phyloP scores from a whole-genome alignment of 37 sponge, comb jelly and placozoan species.

The Beroe forskalii region DNA sequence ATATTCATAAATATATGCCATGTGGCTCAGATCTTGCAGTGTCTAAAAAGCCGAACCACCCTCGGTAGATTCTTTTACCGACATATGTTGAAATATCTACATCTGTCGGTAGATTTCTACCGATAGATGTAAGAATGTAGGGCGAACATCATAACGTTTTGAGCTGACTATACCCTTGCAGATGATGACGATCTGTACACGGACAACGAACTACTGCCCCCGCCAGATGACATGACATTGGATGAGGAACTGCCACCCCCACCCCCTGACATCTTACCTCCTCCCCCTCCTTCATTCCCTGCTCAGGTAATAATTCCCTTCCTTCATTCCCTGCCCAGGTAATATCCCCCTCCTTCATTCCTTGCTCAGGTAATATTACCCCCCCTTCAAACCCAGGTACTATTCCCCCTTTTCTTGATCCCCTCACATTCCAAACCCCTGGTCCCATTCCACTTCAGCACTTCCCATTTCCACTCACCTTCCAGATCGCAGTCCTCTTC shows the following conservation, averaged over 20 bases:
- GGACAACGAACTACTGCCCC: background rate
- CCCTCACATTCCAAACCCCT: background rate
- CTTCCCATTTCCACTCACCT: background rate
- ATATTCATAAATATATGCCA: too few relatives aligned
- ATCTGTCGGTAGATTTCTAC: too few relatives aligned
- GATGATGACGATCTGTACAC: conserved; percentile 3
- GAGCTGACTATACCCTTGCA: background rate
- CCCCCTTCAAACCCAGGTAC: background rate
- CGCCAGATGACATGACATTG: background rate
- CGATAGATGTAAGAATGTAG: too few relatives aligned
- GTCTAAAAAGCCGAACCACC: too few relatives aligned
- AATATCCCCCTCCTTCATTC: background rate
- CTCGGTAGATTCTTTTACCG: too few relatives aligned
- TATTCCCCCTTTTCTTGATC: background rate
- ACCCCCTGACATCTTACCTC: background rate
- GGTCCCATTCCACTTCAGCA: background rate
- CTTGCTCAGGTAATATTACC: background rate
- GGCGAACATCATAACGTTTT: too few relatives aligned
- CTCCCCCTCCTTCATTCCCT: conserved; percentile 27
- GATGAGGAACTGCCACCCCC: background rate
- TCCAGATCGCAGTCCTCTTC: background rate
- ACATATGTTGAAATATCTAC: too few relatives aligned
- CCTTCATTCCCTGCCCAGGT: background rate
- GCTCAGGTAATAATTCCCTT: background rate
- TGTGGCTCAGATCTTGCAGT: too few relatives aligned